Percentiles rank a stretch among this genome's conserved stretches.
Conservation (phyloP, 2,888 invertebrate species). For the Trilocha varians region DNA sequence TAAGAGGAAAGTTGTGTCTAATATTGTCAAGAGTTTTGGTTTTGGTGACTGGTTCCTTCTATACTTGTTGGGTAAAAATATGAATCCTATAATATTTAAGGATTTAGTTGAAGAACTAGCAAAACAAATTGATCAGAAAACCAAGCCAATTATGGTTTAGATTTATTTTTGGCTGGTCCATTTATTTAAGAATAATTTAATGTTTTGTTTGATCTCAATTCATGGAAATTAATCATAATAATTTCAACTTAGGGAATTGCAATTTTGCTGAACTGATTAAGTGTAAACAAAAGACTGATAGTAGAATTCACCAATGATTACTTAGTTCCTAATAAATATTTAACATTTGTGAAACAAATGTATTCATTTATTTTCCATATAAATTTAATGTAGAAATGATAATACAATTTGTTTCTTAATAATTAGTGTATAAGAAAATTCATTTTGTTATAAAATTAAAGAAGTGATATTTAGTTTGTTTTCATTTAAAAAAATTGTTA, state of each 20-base stretch:
- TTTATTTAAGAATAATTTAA: too few relatives aligned
- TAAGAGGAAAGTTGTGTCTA: constrained; percentile 63
- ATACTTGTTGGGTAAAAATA: constrained; percentile 82
- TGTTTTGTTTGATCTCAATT: too few relatives aligned
- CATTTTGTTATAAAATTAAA: not conserved
- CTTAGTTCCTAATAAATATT: not conserved
- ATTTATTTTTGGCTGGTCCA: constrained; percentile 4
- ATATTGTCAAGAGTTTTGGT: constrained; percentile 66
- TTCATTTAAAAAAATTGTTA: too few relatives aligned
- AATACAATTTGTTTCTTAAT: not conserved
- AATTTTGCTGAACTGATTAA: not conserved
- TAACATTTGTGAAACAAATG: not conserved
- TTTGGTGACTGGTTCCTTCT: constrained; percentile 87
- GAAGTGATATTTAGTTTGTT: too few relatives aligned
- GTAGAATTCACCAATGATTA: not conserved
- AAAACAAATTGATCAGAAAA: constrained; percentile 44
- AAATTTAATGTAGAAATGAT: not conserved
- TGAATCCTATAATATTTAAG: constrained; percentile 78
- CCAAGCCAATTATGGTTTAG: constrained; percentile 43
- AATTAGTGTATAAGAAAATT: not conserved
- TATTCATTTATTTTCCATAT: not conserved
- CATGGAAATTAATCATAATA: too few relatives aligned
- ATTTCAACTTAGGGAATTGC: too few relatives aligned
- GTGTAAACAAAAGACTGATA: not conserved
- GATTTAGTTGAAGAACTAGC: constrained; percentile 74